These are phyloP conservation scores for Crotalus viridis DNA, from an alignment of 2,113 vertebrate species.

Conservation along the genomic window DNA sequence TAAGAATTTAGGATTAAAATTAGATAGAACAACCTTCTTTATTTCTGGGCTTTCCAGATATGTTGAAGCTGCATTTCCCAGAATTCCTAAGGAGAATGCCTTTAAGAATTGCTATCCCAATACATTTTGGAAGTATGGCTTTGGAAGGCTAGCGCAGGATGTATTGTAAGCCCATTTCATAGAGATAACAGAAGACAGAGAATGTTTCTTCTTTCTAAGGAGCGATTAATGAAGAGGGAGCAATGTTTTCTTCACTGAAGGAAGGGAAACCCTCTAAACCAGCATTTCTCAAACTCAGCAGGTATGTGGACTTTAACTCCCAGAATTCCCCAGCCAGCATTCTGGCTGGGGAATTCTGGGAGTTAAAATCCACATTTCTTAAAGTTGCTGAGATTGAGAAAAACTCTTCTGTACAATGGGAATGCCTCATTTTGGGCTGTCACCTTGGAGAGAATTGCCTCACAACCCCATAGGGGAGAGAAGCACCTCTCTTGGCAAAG, in stretches of 20 bases:
- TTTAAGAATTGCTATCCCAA: not conserved
- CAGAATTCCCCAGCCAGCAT: not conserved
- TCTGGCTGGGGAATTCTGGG: not conserved
- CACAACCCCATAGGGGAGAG: not conserved
- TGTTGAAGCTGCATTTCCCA: not conserved
- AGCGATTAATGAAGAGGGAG: not conserved
- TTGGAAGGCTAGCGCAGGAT: not conserved
- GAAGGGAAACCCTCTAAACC: not conserved
- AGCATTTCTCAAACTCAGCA: not conserved
- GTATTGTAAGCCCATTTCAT: not conserved
- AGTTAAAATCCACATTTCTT: not conserved
- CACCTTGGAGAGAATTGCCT: not conserved
- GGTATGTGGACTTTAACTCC: not conserved
- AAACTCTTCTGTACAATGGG: not conserved
- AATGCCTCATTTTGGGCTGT: not conserved
- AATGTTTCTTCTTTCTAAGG: not conserved
- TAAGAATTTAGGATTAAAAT: not conserved
- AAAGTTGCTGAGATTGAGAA: not conserved
- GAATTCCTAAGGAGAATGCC: not conserved
- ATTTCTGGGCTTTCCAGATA: not conserved
- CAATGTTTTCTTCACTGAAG: not conserved
- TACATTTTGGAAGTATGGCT: not conserved
- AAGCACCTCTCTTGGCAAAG: not conserved
- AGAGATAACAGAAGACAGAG: not conserved
- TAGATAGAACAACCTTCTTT: not conserved